phyloP scores from a whole-genome alignment of 2,113 vertebrate genomes.

The Notarius quadriscutis region DNA sequence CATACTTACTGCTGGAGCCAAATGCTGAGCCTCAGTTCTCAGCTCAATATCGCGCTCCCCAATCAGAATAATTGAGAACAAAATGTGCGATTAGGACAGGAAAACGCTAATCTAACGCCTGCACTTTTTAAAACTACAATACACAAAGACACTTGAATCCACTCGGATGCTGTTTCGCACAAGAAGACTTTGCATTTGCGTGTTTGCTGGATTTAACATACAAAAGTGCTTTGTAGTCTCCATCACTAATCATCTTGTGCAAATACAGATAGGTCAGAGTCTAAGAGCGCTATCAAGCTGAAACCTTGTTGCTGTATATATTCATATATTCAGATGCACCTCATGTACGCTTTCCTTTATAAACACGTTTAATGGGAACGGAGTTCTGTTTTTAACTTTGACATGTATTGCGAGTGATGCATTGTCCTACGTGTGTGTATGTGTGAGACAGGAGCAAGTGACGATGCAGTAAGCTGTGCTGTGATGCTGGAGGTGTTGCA shows the following conservation, averaged over 20 bases:
- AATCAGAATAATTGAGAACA: too few species aligned
- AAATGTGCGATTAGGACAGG: too few species aligned
- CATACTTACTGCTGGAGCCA: background rate
- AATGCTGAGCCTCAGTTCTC: background rate
- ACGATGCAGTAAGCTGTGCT: slow-evolving; percentile 95
- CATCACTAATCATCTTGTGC: background rate
- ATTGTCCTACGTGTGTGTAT: background rate
- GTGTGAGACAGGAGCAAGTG: slow-evolving; percentile 84
- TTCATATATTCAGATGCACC: background rate
- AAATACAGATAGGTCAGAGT: background rate
- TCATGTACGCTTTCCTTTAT: background rate
- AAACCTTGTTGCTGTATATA: too few species aligned
- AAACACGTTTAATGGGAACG: background rate
- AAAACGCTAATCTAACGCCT: too few species aligned
- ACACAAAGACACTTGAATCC: too few species aligned
- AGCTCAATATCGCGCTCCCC: too few species aligned
- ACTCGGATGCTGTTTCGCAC: too few species aligned
- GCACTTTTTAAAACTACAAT: too few species aligned
- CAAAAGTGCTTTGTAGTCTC: too few species aligned
- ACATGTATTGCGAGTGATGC: background rate
- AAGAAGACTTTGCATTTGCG: background rate
- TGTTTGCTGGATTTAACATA: background rate
- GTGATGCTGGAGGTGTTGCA: slow-evolving; percentile 95
- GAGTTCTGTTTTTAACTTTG: background rate
- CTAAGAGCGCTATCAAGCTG: too few species aligned